Evolutionary conservation across 2,888 invertebrate genomes (phyloP).

Genomic region (Carcina quercana): DNA sequence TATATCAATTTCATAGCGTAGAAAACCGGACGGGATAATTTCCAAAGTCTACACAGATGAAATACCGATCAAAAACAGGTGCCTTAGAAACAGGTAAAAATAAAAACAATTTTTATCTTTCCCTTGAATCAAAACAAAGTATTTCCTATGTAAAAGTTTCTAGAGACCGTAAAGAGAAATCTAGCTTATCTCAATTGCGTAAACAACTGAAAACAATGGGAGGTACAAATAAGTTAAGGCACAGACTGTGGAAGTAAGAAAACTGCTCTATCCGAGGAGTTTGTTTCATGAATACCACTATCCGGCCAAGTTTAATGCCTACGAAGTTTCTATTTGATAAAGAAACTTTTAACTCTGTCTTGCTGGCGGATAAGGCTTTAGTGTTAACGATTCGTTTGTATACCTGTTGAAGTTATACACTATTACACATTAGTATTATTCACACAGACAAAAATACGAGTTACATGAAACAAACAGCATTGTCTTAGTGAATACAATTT

Average conservation of each 20-base stretch:
- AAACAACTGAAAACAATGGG: constrained; percentile 7
- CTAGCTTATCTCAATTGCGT: constrained; percentile 9
- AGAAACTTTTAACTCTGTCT: constrained; percentile 29
- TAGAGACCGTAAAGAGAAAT: constrained; percentile 3
- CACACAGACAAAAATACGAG: too few species aligned
- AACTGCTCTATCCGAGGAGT: constrained; percentile 23
- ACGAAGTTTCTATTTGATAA: constrained; percentile 40
- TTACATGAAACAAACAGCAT: too few species aligned
- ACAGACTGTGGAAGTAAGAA: constrained; percentile 13
- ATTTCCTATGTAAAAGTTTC: too few species aligned
- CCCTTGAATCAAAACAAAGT: too few species aligned
- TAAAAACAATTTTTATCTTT: too few species aligned
- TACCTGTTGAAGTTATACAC: constrained; percentile 1
- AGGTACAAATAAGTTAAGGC: constrained; percentile 6
- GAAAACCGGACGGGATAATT: too few species aligned
- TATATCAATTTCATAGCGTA: too few species aligned
- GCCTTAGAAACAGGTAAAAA: too few species aligned
- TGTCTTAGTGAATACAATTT: too few species aligned
- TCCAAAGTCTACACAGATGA: too few species aligned
- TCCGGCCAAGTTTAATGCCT: constrained; percentile 27
- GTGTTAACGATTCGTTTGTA: constrained; percentile 1
- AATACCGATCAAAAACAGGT: too few species aligned
- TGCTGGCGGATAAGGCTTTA: constrained; percentile 3
- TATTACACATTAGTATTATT: too few species aligned
- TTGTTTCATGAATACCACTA: constrained; percentile 25